A percentile compares a stretch with the other conserved stretches of the same genome.
Evolutionary conservation across 1,140 invertebrate genomes (phyloP).

Genomic region (Papilio helenus): DNA sequence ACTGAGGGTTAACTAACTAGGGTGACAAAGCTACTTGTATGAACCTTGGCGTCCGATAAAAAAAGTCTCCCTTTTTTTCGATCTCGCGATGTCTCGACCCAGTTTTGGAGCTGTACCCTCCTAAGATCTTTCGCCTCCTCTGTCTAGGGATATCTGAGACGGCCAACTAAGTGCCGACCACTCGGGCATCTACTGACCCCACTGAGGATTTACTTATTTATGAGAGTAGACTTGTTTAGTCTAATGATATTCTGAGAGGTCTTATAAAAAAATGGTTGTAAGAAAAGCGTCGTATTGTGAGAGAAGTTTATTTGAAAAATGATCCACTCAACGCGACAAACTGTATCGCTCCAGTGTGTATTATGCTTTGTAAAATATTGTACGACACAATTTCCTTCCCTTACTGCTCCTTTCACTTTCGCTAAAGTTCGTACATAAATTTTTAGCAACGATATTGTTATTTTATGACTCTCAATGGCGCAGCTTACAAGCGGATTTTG

Average conservation of each 20-base stretch:
- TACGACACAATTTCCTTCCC: slow-evolving; percentile 25
- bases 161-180: no score
- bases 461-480: slow-evolving; percentile 2
- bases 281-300: neutral
- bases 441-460: slow-evolving; percentile 20
- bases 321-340: slow-evolving; percentile 21
- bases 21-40: no score
- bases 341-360: slow-evolving; percentile 4
- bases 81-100: no score
- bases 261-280: neutral
- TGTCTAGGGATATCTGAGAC: no score
- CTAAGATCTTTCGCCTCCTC: no score
- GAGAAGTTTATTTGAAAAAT: slow-evolving; percentile 24
- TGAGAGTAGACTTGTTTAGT: neutral
- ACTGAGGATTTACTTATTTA: no score
- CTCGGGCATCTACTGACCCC: no score
- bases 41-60: no score
- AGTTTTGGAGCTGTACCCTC: no score
- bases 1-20: neutral
- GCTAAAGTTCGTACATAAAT: slow-evolving; percentile 21
- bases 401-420: slow-evolving; percentile 11
- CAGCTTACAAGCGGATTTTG: slow-evolving; percentile 13
- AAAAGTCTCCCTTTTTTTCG: no score
- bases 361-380: slow-evolving; percentile 19
- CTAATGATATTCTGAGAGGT: neutral